phyloP scores from a whole-genome alignment of 2,797 vertebrate species.

The Phoebastria nigripes region DNA sequence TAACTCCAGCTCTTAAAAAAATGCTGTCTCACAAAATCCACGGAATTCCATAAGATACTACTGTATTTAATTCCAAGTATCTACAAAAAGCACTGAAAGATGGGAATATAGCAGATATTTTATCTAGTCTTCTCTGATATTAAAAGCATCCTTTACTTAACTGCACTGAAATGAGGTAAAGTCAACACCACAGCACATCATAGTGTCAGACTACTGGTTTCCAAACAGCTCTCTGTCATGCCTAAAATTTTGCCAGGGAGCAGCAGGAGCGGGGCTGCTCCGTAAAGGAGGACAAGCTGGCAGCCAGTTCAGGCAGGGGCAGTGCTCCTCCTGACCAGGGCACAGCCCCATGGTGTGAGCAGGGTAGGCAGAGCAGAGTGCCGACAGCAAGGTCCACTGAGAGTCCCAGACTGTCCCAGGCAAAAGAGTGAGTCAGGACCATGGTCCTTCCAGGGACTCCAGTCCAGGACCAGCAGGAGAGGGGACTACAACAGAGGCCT shows the following conservation, averaged over 20 bases:
- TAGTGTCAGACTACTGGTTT: not conserved
- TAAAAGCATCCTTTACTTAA: not conserved
- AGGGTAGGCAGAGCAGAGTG: not conserved
- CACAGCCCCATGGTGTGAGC: not conserved
- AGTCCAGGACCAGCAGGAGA: not conserved
- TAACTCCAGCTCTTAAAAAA: not conserved
- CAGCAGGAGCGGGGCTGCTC: not conserved
- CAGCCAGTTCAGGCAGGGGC: not conserved
- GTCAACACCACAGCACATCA: not conserved
- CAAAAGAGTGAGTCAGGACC: not conserved
- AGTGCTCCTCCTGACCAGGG: accelerated
- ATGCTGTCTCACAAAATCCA: not conserved
- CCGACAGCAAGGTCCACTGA: not conserved
- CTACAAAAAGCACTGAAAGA: not conserved
- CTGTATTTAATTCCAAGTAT: not conserved
- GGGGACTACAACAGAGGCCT: not conserved
- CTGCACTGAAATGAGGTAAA: not conserved
- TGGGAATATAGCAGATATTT: not conserved
- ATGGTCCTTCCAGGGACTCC: not conserved
- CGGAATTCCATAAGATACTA: not conserved
- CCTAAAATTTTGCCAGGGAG: not conserved
- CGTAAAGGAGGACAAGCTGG: accelerated
- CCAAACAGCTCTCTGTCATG: not conserved
- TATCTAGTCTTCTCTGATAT: not conserved
- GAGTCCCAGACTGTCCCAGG: too few species aligned